phyloP scores from a whole-genome alignment of 2,113 vertebrate species.

The Dryoscopus gambensis region DNA sequence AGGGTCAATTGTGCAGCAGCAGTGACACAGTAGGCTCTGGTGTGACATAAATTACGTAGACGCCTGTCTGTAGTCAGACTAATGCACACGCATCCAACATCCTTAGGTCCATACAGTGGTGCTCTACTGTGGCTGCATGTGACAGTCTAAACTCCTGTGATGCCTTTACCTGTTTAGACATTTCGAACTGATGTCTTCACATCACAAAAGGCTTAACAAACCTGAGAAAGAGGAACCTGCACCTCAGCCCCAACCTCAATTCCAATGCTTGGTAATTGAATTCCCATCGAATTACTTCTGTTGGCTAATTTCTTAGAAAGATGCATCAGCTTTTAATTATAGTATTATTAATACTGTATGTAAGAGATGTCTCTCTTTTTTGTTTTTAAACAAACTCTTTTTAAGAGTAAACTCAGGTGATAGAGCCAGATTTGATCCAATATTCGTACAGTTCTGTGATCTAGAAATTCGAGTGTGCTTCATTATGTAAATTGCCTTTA shows the following conservation, averaged over 20 bases:
- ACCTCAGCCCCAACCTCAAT: neutral
- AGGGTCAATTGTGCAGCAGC: neutral
- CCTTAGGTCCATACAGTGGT: neutral
- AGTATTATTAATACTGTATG: neutral
- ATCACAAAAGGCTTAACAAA: neutral
- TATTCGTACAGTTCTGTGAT: neutral
- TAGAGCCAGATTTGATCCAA: neutral
- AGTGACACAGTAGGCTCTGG: neutral
- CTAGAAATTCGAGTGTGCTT: neutral
- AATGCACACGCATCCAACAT: neutral
- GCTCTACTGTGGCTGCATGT: neutral
- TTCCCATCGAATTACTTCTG: neutral
- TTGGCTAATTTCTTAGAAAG: neutral
- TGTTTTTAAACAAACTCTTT: neutral
- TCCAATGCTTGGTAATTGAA: neutral
- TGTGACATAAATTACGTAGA: neutral
- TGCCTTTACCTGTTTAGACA: neutral
- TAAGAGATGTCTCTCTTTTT: neutral
- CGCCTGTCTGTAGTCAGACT: neutral
- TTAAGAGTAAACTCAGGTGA: neutral
- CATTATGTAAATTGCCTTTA: neutral
- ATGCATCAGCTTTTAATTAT: neutral
- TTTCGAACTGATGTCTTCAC: neutral
- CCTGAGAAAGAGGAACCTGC: neutral
- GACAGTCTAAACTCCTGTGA: neutral